A percentile compares a stretch with the other conserved stretches of the same genome.
These are phyloP conservation scores for Ametastegia equiseti DNA, from an alignment of 2,888 invertebrate species.

Conservation along the genomic window DNA sequence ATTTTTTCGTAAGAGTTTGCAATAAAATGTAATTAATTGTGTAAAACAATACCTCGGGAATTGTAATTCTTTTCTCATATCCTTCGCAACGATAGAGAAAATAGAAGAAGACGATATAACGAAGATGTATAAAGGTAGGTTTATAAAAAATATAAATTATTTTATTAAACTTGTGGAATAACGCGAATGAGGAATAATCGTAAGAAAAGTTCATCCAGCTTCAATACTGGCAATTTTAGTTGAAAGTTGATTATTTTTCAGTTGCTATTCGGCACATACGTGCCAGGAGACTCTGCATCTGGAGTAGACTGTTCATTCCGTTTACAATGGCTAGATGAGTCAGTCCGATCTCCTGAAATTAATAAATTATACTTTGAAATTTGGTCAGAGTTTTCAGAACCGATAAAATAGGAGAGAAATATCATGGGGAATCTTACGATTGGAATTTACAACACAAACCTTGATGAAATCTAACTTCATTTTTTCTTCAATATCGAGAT, in stretches of 20 bases:
- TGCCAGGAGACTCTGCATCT: conserved; percentile 93
- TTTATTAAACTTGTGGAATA: conserved; percentile 55
- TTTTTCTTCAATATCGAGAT: conserved; percentile 87
- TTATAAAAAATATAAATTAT: conserved; percentile 58
- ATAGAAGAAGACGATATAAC: neutral
- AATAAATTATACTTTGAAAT: conserved; percentile 16
- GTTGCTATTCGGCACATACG: conserved; percentile 82
- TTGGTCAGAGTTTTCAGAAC: no score
- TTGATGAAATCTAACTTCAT: conserved; percentile 91
- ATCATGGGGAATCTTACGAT: neutral
- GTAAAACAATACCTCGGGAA: neutral
- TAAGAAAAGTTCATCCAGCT: no score
- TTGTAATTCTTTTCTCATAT: neutral
- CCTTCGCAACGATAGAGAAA: neutral
- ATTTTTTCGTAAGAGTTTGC: neutral
- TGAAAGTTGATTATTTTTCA: conserved; percentile 50
- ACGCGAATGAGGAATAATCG: neutral
- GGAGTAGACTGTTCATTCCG: conserved; percentile 91
- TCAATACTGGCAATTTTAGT: neutral
- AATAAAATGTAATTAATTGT: neutral
- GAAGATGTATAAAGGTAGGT: neutral
- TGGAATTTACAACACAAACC: conserved; percentile 74
- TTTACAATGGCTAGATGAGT: conserved; percentile 95
- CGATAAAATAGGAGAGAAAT: neutral
- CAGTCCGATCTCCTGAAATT: conserved; percentile 88